Evolutionary conservation across 2,797 vertebrate species (phyloP).

Genomic region (Acanthiza pusilla): DNA sequence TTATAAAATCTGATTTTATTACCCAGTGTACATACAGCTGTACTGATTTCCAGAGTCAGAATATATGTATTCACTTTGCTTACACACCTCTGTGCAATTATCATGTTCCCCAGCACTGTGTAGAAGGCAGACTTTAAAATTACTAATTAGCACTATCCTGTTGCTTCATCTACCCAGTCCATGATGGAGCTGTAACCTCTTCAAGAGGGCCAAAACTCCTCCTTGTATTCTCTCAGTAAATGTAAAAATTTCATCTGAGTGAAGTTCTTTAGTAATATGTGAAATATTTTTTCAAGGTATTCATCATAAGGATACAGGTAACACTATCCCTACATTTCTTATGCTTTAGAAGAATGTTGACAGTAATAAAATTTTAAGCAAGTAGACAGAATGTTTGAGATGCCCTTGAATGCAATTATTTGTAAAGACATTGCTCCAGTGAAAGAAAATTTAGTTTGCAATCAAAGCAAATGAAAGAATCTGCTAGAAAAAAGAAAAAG

Average conservation of each 20-base stretch:
- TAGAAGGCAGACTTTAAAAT: neutral
- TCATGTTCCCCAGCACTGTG: neutral
- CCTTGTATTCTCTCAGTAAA: neutral
- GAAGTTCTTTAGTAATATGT: neutral
- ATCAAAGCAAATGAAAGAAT: neutral
- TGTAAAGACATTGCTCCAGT: neutral
- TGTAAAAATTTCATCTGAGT: neutral
- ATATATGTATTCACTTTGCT: neutral
- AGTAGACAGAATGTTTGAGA: neutral
- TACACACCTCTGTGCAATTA: neutral
- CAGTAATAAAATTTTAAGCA: neutral
- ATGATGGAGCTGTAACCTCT: neutral
- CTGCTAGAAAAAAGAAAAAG: neutral
- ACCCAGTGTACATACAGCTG: neutral
- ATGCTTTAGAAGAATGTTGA: neutral
- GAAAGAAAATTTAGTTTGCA: neutral
- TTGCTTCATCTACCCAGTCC: neutral
- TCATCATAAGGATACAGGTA: neutral
- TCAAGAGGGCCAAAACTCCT: neutral
- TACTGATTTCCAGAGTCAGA: neutral
- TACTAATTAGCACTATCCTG: neutral
- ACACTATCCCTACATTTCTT: neutral
- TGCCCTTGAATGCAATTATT: neutral
- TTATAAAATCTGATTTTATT: neutral
- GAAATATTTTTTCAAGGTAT: neutral